Evolutionary conservation across 2,113 vertebrate species (phyloP).

Genomic region (Struthidea cinerea): DNA sequence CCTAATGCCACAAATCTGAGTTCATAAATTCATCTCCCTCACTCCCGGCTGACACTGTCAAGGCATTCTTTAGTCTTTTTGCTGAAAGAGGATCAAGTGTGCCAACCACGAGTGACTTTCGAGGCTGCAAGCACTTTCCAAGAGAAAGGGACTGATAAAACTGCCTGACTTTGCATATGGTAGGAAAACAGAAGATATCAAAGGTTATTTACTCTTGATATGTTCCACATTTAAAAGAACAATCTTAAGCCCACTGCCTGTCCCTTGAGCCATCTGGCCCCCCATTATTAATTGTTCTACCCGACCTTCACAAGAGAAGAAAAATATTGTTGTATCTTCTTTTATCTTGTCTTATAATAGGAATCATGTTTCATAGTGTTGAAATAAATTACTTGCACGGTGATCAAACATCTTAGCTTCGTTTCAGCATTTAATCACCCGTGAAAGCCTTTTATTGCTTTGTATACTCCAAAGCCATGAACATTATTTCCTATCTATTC

Average conservation of each 20-base stretch:
- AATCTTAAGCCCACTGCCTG: not conserved
- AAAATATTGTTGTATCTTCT: constrained; percentile 60
- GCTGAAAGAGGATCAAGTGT: constrained; percentile 19
- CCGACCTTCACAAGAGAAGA: constrained; percentile 16
- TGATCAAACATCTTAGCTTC: constrained; percentile 61
- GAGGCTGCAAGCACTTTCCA: not conserved
- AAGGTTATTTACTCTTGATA: constrained; percentile 11
- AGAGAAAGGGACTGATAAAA: not conserved
- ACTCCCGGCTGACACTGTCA: constrained; percentile 40
- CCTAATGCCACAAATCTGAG: constrained; percentile 53
- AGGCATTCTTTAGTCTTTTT: constrained; percentile 38
- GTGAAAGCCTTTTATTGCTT: constrained; percentile 53
- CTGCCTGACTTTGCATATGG: constrained; percentile 15
- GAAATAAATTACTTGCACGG: constrained; percentile 52
- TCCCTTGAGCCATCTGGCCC: constrained; percentile 11
- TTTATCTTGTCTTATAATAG: constrained; percentile 60
- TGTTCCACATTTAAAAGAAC: constrained; percentile 6
- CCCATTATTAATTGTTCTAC: constrained; percentile 47
- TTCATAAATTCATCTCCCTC: constrained; percentile 36
- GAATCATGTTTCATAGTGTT: constrained; percentile 53
- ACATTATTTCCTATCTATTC: constrained; percentile 40
- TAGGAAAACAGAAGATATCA: not conserved
- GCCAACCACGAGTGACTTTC: not conserved
- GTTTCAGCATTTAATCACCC: constrained; percentile 62
- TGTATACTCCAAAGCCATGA: constrained; percentile 41